phyloP scores from a whole-genome alignment of 2,888 invertebrate species.

The Vandiemenella viatica region DNA sequence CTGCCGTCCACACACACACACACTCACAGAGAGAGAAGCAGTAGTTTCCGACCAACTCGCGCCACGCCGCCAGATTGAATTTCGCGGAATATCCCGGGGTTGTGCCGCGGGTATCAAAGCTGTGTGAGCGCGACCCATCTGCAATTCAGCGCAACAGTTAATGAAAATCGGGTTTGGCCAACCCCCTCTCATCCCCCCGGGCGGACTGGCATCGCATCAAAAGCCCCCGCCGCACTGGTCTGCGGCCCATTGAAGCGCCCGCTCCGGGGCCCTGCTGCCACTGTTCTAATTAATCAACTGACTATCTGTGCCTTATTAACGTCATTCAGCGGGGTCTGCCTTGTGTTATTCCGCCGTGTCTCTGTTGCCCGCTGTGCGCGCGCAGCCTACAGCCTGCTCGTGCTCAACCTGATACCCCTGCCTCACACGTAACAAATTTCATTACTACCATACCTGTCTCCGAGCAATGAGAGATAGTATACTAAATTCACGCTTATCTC shows the following conservation, averaged over 20 bases:
- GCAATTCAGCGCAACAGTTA: conserved; percentile 20
- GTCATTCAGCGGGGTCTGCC: not conserved
- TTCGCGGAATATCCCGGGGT: not conserved
- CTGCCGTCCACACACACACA: no score
- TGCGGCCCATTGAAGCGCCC: not conserved
- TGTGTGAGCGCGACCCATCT: conserved; percentile 9
- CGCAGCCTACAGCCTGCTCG: not conserved
- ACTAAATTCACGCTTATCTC: no score
- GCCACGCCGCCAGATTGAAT: not conserved
- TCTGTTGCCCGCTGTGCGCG: not conserved
- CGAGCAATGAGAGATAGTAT: no score
- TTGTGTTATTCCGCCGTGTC: not conserved
- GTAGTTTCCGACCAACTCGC: not conserved
- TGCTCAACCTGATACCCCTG: not conserved
- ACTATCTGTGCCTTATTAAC: conserved; percentile 10
- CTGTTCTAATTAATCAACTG: conserved; percentile 13
- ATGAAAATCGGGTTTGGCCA: conserved; percentile 27
- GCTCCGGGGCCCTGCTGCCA: not conserved
- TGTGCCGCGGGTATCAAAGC: not conserved
- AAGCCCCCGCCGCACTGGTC: not conserved
- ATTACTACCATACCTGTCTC: no score
- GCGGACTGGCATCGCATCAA: not conserved
- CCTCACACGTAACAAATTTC: no score
- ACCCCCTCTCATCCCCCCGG: not conserved
- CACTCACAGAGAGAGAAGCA: not conserved